Base-by-base conservation (phyloP, 2,797 vertebrate genomes). In the Ateles fusciceps region DNA sequence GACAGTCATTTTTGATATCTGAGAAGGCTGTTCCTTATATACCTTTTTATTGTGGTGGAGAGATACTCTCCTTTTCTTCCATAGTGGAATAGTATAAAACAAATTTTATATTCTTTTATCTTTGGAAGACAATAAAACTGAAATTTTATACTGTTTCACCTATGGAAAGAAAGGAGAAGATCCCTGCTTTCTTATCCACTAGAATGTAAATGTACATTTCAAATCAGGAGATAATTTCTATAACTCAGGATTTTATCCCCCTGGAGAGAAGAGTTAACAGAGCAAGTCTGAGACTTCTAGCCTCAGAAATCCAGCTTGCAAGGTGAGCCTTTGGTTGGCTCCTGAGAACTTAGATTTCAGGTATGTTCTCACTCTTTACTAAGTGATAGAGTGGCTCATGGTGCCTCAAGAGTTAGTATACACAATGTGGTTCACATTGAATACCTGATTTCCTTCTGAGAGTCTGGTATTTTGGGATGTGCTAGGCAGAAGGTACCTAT, bases 201-300 rank as follows among this genome's bases (percentile, higher is more conserved):
- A 39, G 28, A 17, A 30, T 8, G 4, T 13, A 28, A 42, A 39
- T 0, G 26, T 13, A 4, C 24, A 11, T 42, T 26, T 33, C 48
- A 52, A 61, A 7, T 24, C 2, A 4, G 30, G 42, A 19, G 8
- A 19, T 13, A 19, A 61, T 7, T 7, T 46, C 28, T 44, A 42
- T 4, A 33, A 39, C 8, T 9, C 13, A 2, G 0, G 2, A 7
- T 3, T 30, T n/a, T 5, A 1, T 21, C 33, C 48, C 28, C 7
- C 36, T 4, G 57, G 4, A 26, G 30, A 89, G 5, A 64, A 39
- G 28, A 22, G 1, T 2, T 13, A 33, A 26, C 50, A 39, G 1
- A 4, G 5, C 13, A 13, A 1, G 2, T 48, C 19, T 33, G 26
- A 59, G 50, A 14, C 11, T 15, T 12, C 33, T 1, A 0, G 2